Conservation (phyloP, 1,140 invertebrate genomes). For the Drosophila persimilis region DNA sequence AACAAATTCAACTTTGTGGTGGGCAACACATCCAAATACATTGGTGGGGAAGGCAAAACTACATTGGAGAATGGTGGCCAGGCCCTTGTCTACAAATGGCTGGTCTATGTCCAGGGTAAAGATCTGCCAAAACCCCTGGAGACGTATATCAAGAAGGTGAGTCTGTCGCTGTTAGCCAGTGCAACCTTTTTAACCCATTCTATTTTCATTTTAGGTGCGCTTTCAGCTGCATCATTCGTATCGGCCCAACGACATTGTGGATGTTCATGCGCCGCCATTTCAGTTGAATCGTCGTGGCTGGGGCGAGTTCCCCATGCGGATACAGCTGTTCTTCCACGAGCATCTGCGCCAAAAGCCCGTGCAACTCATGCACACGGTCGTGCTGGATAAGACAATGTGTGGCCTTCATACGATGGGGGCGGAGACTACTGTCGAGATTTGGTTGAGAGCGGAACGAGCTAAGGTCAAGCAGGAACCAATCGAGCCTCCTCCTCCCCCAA, state of each 20-base stretch:
- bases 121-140: conserved; percentile 85
- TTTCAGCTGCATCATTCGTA: conserved; percentile 94
- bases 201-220: conserved; percentile 84
- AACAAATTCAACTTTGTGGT: conserved; percentile 85
- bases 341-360: conserved; percentile 89
- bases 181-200: neutral
- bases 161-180: neutral
- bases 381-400: conserved; percentile 92
- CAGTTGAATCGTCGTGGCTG: conserved; percentile 92
- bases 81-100: conserved; percentile 94
- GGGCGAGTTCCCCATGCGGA: conserved; percentile 94
- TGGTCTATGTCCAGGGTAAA: conserved; percentile 89
- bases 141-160: conserved; percentile 87
- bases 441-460: conserved; percentile 84
- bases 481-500: neutral
- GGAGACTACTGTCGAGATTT: conserved; percentile 90
- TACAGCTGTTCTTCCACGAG: conserved; percentile 92
- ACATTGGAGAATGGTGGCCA: conserved; percentile 73
- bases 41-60: conserved; percentile 83
- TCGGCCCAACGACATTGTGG: conserved; percentile 93
- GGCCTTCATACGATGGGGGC: conserved; percentile 93
- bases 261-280: conserved; percentile 91
- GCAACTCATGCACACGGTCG: conserved; percentile 91
- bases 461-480: neutral
- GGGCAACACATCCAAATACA: conserved; percentile 94